These are phyloP conservation scores for Mus caroli DNA, from an alignment of 2,797 vertebrate species.

Conservation along the genomic window DNA sequence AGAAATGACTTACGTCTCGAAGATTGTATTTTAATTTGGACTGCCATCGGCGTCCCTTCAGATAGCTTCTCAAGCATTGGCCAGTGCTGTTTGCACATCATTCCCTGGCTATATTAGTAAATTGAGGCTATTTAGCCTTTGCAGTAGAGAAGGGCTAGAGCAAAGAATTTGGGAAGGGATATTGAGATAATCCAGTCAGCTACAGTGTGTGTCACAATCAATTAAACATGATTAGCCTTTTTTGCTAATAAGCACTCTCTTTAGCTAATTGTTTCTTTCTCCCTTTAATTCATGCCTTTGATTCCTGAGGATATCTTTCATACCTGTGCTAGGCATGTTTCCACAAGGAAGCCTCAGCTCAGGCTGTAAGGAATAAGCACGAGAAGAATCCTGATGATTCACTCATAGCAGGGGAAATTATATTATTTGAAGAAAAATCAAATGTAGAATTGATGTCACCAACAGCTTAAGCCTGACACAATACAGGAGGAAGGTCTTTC, in stretches of 20 bases:
- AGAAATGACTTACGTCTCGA: not conserved
- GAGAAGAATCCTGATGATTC: constrained; percentile 32
- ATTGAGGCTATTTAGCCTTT: constrained; percentile 21
- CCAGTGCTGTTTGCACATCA: not conserved
- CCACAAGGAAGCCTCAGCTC: not conserved
- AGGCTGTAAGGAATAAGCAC: constrained; percentile 4
- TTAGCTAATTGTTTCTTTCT: not conserved
- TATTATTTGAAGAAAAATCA: constrained; percentile 48
- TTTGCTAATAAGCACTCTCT: constrained; percentile 29
- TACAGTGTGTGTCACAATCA: not conserved
- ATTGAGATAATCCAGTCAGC: not conserved
- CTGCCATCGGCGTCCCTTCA: not conserved
- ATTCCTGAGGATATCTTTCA: constrained; percentile 13
- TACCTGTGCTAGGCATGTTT: constrained; percentile 38
- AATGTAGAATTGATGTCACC: constrained; percentile 27
- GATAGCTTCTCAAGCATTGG: constrained; percentile 2
- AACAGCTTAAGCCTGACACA: constrained; percentile 26
- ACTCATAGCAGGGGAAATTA: not conserved
- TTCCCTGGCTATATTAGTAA: not conserved
- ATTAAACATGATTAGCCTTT: constrained; percentile 24
- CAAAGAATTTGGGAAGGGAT: constrained; percentile 29
- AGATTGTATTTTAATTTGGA: constrained; percentile 11
- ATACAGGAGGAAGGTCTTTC: constrained; percentile 24
- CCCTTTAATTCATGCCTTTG: constrained; percentile 27
- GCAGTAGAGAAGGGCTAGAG: not conserved